phyloP scores from a whole-genome alignment of 2,113 vertebrate genomes.

The Donacobius atricapilla region DNA sequence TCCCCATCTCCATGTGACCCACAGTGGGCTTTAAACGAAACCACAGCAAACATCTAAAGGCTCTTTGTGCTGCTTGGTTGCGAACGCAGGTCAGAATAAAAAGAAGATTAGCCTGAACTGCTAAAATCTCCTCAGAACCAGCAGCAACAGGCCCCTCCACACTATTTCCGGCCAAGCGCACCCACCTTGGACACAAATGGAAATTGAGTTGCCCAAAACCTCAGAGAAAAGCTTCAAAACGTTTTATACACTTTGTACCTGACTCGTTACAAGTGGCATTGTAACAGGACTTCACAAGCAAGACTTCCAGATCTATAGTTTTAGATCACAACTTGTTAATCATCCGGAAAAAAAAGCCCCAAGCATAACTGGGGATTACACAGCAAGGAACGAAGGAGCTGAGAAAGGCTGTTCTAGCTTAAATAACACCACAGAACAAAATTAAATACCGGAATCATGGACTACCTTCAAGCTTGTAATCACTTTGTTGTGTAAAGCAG shows the following conservation, averaged over 20 bases:
- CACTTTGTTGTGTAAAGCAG: not conserved
- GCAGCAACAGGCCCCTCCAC: fast-evolving
- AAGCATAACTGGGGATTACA: not conserved
- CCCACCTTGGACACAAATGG: not conserved
- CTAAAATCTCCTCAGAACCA: not conserved
- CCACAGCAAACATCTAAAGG: not conserved
- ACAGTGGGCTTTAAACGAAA: not conserved
- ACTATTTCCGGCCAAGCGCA: fast-evolving
- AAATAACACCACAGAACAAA: not conserved
- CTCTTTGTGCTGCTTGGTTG: not conserved
- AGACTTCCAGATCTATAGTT: fast-evolving
- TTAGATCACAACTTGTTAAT: not conserved
- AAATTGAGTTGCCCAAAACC: not conserved
- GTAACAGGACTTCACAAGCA: not conserved
- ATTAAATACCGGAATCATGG: not conserved
- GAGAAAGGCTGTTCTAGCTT: not conserved
- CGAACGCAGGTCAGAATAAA: not conserved
- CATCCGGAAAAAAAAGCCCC: fast-evolving
- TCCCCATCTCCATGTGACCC: not conserved
- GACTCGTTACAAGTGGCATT: not conserved
- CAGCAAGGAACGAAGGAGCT: not conserved
- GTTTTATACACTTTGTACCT: not conserved
- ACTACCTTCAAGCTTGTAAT: not conserved
- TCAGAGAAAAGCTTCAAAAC: not conserved
- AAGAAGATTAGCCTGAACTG: not conserved